phyloP scores from a whole-genome alignment of 2,113 vertebrate genomes.

The Cebus imitator region DNA sequence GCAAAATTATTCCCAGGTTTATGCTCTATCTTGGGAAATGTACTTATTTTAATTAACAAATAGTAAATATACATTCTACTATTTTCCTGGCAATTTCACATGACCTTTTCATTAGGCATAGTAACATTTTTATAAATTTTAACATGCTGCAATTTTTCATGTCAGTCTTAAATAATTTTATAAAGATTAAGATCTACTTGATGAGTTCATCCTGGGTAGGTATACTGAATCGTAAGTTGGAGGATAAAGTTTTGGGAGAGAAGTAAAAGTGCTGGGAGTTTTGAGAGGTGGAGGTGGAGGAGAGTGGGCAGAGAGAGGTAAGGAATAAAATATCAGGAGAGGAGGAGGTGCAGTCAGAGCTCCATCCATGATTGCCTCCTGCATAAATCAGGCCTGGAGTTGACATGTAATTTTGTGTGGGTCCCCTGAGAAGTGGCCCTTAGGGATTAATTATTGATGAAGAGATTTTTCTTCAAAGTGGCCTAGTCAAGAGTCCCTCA shows the following conservation, averaged over 20 bases:
- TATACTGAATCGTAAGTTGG: background rate
- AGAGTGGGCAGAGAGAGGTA: background rate
- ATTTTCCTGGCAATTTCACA: background rate
- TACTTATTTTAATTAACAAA: background rate
- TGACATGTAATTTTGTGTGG: slow-evolving; percentile 74
- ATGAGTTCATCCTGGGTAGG: background rate
- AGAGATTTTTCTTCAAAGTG: slow-evolving; percentile 80
- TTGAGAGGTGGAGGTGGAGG: background rate
- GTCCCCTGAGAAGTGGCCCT: slow-evolving; percentile 77
- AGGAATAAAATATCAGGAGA: background rate
- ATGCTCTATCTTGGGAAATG: background rate
- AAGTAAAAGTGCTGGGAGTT: background rate
- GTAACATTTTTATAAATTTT: background rate
- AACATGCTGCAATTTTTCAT: background rate
- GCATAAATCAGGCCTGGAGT: slow-evolving; percentile 72
- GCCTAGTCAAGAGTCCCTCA: slow-evolving; percentile 71
- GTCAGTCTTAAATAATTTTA: slow-evolving; percentile 27
- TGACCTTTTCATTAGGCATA: background rate
- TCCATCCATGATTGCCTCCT: slow-evolving; percentile 25
- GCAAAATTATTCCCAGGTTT: background rate
- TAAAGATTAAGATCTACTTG: background rate
- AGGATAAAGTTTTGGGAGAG: background rate
- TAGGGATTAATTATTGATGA: slow-evolving; percentile 75
- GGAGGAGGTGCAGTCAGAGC: background rate
- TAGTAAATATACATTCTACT: background rate